Evolutionary conservation across 2,113 vertebrate genomes (phyloP), one percentile per base, ranked within the genome.

Genomic region (Colius striatus): DNA sequence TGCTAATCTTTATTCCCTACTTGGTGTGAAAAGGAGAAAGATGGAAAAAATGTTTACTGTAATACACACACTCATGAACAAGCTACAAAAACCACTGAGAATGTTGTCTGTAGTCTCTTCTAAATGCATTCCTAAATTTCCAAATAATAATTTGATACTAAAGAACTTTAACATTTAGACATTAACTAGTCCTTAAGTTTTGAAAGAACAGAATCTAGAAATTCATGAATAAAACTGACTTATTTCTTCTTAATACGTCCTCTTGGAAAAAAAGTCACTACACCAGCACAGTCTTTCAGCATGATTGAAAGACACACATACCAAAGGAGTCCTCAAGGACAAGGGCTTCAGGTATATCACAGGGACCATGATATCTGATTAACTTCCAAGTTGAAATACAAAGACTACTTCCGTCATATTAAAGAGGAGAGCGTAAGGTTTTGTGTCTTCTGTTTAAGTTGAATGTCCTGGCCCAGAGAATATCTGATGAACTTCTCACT

Each of bases 371-470:
- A 38, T 0, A 70, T 16, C 47, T 12, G 12, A 83, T 50, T 66
- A 50, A 81, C 55, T 78, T 36, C 34, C 21, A 94, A 78, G 22
- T 51, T 48, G 41, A 77, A 92, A 66, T 18, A 84, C 10, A 66
- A 50, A 80, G 26, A 66, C 21, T 48, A 60, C 11, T 58, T 43
- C 36, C 5, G 65, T 14, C 10, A 50, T 9, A 30, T 2, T 61
- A 43, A 78, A 83, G 20, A 5, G 6, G 8, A 63, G 10, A 8
- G 6, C 13, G 19, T 10, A 5, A 0, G 1, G 4, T 2, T 9
- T 29, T 14, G 14, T 27, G 78, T 67, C 41, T 47, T 62, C 61
- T 26, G 5, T 0, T 55, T 26, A 77, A 36, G 3, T 3, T 79
- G 4, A 66, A 61, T 41, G 41, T 88, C 50, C 41, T 34, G 25